These are phyloP conservation scores for Hypercompe scribonia DNA, from an alignment of 2,888 invertebrate genomes.

Conservation along the genomic window DNA sequence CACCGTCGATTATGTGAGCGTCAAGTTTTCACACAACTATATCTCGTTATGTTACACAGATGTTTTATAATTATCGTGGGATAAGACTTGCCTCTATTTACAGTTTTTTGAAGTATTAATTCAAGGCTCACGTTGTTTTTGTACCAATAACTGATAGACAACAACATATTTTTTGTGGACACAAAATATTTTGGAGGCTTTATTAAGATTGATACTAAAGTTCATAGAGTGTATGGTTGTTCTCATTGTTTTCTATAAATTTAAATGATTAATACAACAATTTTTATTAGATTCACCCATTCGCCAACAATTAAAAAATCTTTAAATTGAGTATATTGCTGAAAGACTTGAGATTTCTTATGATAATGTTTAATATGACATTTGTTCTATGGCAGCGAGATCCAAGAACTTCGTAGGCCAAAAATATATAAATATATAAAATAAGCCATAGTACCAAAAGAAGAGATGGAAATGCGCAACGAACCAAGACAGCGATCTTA, in stretches of 20 bases:
- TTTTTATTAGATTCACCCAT: too few species aligned
- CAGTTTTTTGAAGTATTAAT: constrained; percentile 43
- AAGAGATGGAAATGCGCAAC: not conserved
- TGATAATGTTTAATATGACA: constrained; percentile 16
- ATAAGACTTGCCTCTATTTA: constrained; percentile 51
- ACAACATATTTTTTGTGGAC: constrained; percentile 30
- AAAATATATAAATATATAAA: not conserved
- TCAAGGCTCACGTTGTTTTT: constrained; percentile 53
- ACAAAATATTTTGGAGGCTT: not conserved
- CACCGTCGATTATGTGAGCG: constrained; percentile 50
- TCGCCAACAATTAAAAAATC: not conserved
- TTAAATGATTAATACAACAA: too few species aligned
- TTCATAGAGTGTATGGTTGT: not conserved
- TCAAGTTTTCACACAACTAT: constrained; percentile 51
- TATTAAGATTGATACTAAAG: not conserved
- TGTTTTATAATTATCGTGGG: constrained; percentile 54
- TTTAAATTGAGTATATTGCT: not conserved
- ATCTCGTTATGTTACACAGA: constrained; percentile 39
- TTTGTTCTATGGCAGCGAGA: constrained; percentile 24
- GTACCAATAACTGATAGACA: constrained; percentile 46
- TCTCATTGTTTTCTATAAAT: too few species aligned
- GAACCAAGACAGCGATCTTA: not conserved
- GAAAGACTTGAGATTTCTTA: not conserved
- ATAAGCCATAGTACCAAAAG: not conserved
- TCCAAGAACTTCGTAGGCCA: too few species aligned